A percentile compares a stretch with the other conserved stretches of the same genome.
These are phyloP conservation scores for Drosophila asahinai DNA, from an alignment of 1,140 invertebrate genomes.

Conservation along the genomic window DNA sequence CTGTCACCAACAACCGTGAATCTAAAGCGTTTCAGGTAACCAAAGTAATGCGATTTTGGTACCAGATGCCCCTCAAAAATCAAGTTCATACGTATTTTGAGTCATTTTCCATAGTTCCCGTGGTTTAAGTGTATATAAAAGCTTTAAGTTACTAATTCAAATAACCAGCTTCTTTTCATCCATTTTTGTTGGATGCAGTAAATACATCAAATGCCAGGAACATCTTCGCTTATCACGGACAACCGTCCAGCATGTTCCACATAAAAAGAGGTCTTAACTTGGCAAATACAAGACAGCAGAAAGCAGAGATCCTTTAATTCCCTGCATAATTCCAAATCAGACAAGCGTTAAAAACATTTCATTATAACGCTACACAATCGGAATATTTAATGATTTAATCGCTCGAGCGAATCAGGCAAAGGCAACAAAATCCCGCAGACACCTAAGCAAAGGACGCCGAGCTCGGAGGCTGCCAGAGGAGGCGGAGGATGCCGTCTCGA, in stretches of 20 bases:
- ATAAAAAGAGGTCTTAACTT: slow-evolving; percentile 42
- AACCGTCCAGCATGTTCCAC: slow-evolving; percentile 57
- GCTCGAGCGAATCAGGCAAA: slow-evolving; percentile 60
- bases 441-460: slow-evolving; percentile 63
- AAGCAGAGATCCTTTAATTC: slow-evolving; percentile 75
- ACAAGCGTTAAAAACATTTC: slow-evolving; percentile 85
- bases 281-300: slow-evolving; percentile 46
- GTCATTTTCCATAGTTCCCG: too few relatives aligned
- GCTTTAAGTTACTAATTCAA: too few relatives aligned
- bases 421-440: slow-evolving; percentile 48
- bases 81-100: too few relatives aligned
- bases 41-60: too few relatives aligned
- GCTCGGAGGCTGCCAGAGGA: slow-evolving; percentile 13
- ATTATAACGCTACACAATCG: slow-evolving; percentile 85
- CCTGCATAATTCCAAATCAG: slow-evolving; percentile 81
- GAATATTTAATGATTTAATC: slow-evolving; percentile 85
- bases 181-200: slow-evolving; percentile 1
- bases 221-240: slow-evolving; percentile 51
- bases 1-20: too few relatives aligned
- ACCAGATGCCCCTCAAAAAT: too few relatives aligned
- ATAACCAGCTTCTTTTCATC: not conserved
- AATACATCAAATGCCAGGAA: slow-evolving; percentile 34
- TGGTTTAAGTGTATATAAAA: too few relatives aligned
- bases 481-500: slow-evolving; percentile 48
- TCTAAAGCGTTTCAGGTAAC: too few relatives aligned